Percentiles rank a stretch among this genome's conserved stretches.
These are phyloP conservation scores for Crossaster papposus DNA, from an alignment of 53 echinoderm and acorn worm genomes.

Conservation along the genomic window DNA sequence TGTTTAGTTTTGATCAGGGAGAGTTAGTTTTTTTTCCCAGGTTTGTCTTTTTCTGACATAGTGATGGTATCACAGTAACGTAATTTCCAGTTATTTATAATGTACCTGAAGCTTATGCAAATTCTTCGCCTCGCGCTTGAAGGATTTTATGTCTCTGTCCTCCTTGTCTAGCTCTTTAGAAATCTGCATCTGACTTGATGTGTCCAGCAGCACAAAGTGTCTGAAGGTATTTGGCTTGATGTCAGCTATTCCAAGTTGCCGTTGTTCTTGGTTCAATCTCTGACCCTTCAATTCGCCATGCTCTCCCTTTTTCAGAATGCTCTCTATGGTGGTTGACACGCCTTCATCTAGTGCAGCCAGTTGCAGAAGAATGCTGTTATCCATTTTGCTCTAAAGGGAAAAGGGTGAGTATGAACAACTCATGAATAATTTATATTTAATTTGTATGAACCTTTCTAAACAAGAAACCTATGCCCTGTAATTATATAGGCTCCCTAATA, in stretches of 20 bases:
- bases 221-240: constrained; percentile 36
- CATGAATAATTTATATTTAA: too few relatives aligned
- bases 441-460: too few relatives aligned
- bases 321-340: not conserved
- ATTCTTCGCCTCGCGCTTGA: constrained; percentile 20
- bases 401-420: too few relatives aligned
- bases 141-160: constrained; percentile 24
- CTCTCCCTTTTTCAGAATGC: constrained; percentile 26
- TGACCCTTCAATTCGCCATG: constrained; percentile 38
- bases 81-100: too few relatives aligned
- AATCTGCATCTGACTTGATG: not conserved
- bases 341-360: constrained; percentile 1
- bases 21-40: too few relatives aligned
- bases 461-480: too few relatives aligned
- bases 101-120: constrained; percentile 31
- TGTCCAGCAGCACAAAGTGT: constrained; percentile 12
- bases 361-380: constrained; percentile 11
- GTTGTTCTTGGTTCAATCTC: constrained; percentile 19
- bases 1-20: too few relatives aligned
- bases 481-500: too few relatives aligned
- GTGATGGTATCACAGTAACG: too few relatives aligned
- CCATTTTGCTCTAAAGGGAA: constrained; percentile 9
- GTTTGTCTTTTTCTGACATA: too few relatives aligned
- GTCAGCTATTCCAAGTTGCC: constrained; percentile 33
- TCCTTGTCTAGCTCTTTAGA: constrained; percentile 8